Evolutionary conservation across 2,113 vertebrate species (phyloP).

Genomic region (Leucoraja erinaceus): DNA sequence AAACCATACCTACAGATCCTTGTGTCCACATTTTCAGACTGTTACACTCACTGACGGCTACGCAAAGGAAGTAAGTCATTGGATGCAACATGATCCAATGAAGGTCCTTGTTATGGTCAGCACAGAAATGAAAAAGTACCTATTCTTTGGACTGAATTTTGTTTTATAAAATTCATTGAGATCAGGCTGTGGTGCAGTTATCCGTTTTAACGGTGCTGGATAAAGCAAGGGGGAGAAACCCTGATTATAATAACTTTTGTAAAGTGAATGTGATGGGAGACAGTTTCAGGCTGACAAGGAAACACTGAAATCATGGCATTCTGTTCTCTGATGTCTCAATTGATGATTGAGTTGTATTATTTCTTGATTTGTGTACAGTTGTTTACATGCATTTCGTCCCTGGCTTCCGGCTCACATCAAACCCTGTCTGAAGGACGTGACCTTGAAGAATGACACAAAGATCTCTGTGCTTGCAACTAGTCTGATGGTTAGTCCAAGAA

Average conservation of each 20-base stretch:
- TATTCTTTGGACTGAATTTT: constrained; percentile 14
- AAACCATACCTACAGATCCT: no score
- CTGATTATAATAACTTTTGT: neutral
- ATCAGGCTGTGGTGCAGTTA: constrained; percentile 66
- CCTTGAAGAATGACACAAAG: constrained; percentile 51
- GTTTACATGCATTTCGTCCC: constrained; percentile 20
- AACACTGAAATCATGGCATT: constrained; percentile 1
- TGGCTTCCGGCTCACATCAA: constrained; percentile 48
- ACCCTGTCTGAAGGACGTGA: constrained; percentile 53
- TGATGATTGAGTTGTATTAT: constrained; percentile 14
- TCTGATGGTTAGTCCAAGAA: constrained; percentile 37
- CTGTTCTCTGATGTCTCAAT: neutral
- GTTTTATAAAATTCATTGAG: constrained; percentile 41
- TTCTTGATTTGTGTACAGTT: neutral
- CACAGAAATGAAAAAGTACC: neutral
- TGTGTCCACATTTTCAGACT: no score
- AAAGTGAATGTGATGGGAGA: neutral
- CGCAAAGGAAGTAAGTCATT: neutral
- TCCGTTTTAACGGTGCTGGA: constrained; percentile 42
- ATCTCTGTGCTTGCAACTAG: constrained; percentile 41
- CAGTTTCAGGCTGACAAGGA: neutral
- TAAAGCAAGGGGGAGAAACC: neutral
- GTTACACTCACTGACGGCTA: neutral
- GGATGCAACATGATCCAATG: neutral
- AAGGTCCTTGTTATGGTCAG: neutral